A percentile compares a stretch with the other conserved stretches of the same genome.
phyloP scores from a whole-genome alignment of 2,113 vertebrate genomes.

The Albula goreensis region DNA sequence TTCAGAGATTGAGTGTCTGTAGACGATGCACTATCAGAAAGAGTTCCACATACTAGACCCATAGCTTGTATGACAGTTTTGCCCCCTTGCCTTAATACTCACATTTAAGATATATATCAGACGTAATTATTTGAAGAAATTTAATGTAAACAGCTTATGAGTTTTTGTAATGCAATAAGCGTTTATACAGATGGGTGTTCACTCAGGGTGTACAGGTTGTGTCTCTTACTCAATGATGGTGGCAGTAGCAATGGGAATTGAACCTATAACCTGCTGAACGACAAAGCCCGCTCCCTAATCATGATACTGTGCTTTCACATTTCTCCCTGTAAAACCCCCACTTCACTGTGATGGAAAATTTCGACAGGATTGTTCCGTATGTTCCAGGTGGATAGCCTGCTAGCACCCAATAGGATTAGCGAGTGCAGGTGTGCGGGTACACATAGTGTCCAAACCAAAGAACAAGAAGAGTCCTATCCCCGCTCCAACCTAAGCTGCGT shows the following conservation, averaged over 20 bases:
- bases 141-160: too few relatives aligned
- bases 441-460: background rate
- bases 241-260: too few relatives aligned
- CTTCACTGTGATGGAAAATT: background rate
- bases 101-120: too few relatives aligned
- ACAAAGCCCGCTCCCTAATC: too few relatives aligned
- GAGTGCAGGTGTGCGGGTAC: background rate
- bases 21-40: background rate
- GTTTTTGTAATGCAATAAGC: too few relatives aligned
- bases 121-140: too few relatives aligned
- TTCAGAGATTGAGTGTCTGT: too few relatives aligned
- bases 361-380: background rate
- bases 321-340: background rate
- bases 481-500: slow-evolving; percentile 26
- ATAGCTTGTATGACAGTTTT: background rate
- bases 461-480: slow-evolving; percentile 29
- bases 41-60: background rate
- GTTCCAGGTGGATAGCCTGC: background rate
- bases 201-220: too few relatives aligned
- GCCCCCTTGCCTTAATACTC: background rate
- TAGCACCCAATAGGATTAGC: background rate
- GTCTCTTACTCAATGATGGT: too few relatives aligned
- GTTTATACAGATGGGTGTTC: too few relatives aligned
- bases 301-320: too few relatives aligned
- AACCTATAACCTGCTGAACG: too few relatives aligned